Evolutionary conservation across 2,888 invertebrate genomes (phyloP), one percentile per base, ranked within the genome.

Genomic region (Heliconius sara): DNA sequence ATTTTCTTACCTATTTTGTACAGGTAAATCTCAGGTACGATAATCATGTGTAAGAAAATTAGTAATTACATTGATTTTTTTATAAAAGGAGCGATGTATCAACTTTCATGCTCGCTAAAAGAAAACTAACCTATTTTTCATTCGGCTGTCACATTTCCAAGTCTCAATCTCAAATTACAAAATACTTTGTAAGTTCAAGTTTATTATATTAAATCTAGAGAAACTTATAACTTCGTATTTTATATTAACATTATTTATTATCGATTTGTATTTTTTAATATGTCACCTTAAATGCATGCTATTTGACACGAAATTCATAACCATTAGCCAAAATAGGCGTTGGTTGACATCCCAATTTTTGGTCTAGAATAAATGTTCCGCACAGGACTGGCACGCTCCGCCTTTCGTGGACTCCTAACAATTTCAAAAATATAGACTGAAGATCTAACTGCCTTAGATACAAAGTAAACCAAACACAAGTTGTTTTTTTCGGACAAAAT

Each of bases 81-180:
- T 39, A 63, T 73, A 70, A 78, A 76, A 79, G 70, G 34, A 71
- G 65, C 81, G 74, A 68, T 63, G 75, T 79, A 71, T 78, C 72
- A 57, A 19, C 76, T 79, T 83, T 74, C 80, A 82, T 82, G 82
- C 73, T 76, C 76, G 71, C 43, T 73, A 75, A 60, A 72, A 76
- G 65, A 77, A 70, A 81, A 82, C 81, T 84, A 84, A 84, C 84
- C 84, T 84, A 83, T 80, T 82, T 81, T 43, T 70, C 70, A 25
- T 70, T 76, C 79, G 83, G 63, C 83, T 84, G 83, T 84, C 83
- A 83, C 68, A 77, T 57, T 76, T 73, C 27, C 27, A 25, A 27
- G 13, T 65, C 27, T 16, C 19, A 65, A 43, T 74, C 27, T 27
- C 65, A 65, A 65, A 43, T 75, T 27, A 22, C 27, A 12, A 19